Evolutionary conservation across 2,113 vertebrate species (phyloP).

Genomic region (Chaenocephalus aceratus): DNA sequence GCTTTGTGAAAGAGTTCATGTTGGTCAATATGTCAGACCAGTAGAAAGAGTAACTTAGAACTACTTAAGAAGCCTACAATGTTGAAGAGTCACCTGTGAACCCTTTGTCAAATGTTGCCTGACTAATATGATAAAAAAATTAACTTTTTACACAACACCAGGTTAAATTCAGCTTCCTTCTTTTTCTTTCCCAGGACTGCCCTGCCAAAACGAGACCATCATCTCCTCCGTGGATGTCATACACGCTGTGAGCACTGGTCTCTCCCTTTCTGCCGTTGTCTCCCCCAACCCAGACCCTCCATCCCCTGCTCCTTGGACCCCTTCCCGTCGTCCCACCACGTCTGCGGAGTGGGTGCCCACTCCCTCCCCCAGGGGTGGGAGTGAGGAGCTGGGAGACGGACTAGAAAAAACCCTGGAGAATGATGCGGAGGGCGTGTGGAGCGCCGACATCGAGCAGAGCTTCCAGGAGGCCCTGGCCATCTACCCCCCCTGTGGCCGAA

Average conservation of each 20-base stretch:
- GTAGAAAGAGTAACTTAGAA: too few species aligned
- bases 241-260: not conserved
- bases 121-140: not conserved
- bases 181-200: constrained; percentile 26
- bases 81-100: not conserved
- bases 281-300: constrained; percentile 7
- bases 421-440: constrained; percentile 98
- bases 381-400: constrained; percentile 87
- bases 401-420: constrained; percentile 98
- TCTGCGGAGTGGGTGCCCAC: constrained; percentile 89
- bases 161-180: not conserved
- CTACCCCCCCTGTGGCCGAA: constrained; percentile 89
- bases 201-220: constrained; percentile 35
- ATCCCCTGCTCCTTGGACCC: constrained; percentile 45
- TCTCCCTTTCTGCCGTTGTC: constrained; percentile 6
- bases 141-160: not conserved
- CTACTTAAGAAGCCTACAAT: not conserved
- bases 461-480: constrained; percentile 92
- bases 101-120: not conserved
- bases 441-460: constrained; percentile 98
- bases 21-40: not conserved
- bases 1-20: not conserved
- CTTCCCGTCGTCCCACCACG: constrained; percentile 79
- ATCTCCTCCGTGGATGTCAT: constrained; percentile 46
- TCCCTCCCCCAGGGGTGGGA: constrained; percentile 95